Conservation (phyloP, 2,797 vertebrate species). For the Falco novaeseelandiae region DNA sequence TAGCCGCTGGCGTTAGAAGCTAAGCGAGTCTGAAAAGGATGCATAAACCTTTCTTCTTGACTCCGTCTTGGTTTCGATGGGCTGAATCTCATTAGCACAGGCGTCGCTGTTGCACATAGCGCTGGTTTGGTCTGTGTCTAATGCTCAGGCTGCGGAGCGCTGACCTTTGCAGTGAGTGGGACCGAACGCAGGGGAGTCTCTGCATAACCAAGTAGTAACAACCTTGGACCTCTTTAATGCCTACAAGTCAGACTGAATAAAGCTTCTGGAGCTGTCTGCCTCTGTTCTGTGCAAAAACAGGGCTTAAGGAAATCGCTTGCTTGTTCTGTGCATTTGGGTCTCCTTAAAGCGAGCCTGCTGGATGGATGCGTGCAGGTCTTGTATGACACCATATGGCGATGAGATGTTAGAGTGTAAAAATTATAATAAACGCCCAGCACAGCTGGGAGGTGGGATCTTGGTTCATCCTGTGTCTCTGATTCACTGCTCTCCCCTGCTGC, state of each 20-base stretch:
- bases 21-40: not conserved
- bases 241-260: not conserved
- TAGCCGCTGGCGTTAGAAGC: not conserved
- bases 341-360: not conserved
- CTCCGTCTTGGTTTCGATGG: not conserved
- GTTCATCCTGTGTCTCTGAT: not conserved
- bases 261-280: not conserved
- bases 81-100: fast-evolving
- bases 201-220: not conserved
- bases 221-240: not conserved
- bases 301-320: not conserved
- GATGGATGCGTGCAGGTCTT: not conserved
- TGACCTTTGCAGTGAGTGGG: not conserved
- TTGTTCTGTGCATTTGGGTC: not conserved
- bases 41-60: not conserved
- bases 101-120: not conserved
- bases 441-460: not conserved
- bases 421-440: not conserved
- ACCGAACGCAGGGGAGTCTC: not conserved
- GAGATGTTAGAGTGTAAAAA: not conserved
- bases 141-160: not conserved
- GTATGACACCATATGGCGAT: not conserved
- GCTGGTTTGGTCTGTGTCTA: not conserved
- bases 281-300: not conserved
- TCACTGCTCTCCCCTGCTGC: not conserved